Conservation (phyloP, 2,797 vertebrate genomes). For the Cheirogaleus major region DNA sequence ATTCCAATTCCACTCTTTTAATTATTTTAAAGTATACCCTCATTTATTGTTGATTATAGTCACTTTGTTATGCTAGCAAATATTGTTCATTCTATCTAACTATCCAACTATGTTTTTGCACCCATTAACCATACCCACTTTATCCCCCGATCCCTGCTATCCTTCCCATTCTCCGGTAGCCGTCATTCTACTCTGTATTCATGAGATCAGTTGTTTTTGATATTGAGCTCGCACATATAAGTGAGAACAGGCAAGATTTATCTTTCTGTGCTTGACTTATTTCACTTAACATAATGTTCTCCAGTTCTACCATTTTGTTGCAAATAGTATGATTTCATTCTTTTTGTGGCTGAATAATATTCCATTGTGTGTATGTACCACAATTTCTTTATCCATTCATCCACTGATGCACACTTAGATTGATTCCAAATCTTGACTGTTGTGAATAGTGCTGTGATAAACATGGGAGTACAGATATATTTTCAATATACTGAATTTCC, state of each 20-base stretch:
- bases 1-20: too few relatives aligned
- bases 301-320: background rate
- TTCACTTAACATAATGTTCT: background rate
- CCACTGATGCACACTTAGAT: too few relatives aligned
- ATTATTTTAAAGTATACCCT: too few relatives aligned
- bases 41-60: too few relatives aligned
- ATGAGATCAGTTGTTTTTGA: background rate
- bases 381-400: background rate
- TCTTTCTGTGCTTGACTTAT: background rate
- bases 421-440: background rate
- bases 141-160: background rate
- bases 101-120: background rate
- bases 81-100: background rate
- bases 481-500: background rate
- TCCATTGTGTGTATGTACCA: background rate
- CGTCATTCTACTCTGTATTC: background rate
- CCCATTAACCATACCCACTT: background rate
- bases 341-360: background rate
- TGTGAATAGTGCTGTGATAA: background rate
- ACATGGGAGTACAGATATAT: background rate
- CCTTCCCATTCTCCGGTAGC: too few relatives aligned
- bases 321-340: background rate
- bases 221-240: background rate
- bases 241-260: background rate
- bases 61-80: background rate